Evolutionary conservation across 1,140 invertebrate species (phyloP).

Genomic region (Drosophila pseudoobscura): DNA sequence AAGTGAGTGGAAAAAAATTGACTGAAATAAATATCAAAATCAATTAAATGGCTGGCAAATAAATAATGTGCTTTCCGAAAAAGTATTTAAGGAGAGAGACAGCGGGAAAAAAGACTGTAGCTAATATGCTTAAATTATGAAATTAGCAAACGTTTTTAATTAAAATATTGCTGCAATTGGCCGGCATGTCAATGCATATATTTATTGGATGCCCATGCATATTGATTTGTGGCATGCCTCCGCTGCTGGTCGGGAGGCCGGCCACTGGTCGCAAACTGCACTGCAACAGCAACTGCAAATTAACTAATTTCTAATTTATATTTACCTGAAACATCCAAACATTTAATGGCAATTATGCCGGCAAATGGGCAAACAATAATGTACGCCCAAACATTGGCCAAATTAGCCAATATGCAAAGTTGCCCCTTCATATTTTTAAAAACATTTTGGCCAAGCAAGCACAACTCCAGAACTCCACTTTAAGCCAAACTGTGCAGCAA

Average conservation of each 20-base stretch:
- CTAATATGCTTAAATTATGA: conserved; percentile 72
- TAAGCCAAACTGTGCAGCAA: conserved; percentile 43
- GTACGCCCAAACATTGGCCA: background rate
- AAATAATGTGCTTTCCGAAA: conserved; percentile 50
- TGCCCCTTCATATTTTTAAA: background rate
- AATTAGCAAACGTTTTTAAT: conserved; percentile 73
- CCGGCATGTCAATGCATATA: conserved; percentile 35
- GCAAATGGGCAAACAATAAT: conserved; percentile 49
- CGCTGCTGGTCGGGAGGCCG: background rate
- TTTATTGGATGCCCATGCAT: conserved; percentile 31
- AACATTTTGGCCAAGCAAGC: conserved; percentile 33
- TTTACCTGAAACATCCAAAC: conserved; percentile 33
- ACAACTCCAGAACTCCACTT: conserved; percentile 6
- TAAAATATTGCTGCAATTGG: conserved; percentile 55
- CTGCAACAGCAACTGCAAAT: conserved; percentile 46
- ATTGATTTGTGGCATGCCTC: conserved; percentile 60
- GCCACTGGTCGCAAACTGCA: no score
- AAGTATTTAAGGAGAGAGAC: conserved; percentile 18
- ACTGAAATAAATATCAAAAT: conserved; percentile 52
- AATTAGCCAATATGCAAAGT: conserved; percentile 3
- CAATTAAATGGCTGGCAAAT: conserved; percentile 61
- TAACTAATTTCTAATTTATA: conserved; percentile 72
- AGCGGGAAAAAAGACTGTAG: conserved; percentile 1
- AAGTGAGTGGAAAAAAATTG: conserved; percentile 24
- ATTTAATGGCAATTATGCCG: conserved; percentile 61